Conservation (phyloP, 2,797 vertebrate genomes). For the Ambastaia sidthimunki region DNA sequence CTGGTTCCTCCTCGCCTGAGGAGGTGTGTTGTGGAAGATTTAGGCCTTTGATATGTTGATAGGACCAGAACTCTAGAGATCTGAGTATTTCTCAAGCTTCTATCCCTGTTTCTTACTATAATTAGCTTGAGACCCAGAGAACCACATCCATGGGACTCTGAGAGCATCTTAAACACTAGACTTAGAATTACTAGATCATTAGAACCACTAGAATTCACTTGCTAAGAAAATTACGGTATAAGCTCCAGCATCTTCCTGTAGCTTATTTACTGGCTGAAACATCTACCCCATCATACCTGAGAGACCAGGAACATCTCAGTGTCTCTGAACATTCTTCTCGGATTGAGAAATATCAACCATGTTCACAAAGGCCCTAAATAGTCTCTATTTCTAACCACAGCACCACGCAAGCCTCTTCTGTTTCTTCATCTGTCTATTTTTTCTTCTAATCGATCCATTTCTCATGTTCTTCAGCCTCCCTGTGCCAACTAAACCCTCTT, state of each 20-base stretch:
- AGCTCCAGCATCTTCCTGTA: constrained; percentile 39
- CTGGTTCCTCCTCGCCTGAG: constrained; percentile 9
- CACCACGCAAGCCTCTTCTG: constrained; percentile 1
- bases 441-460: constrained; percentile 41
- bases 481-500: constrained; percentile 10
- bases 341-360: constrained; percentile 33
- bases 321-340: constrained; percentile 28
- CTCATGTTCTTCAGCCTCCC: constrained; percentile 36
- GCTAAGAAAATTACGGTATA: constrained; percentile 39
- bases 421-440: constrained; percentile 12
- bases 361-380: constrained; percentile 31
- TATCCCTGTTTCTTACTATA: constrained; percentile 11
- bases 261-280: constrained; percentile 48
- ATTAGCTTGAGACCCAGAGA: constrained; percentile 23
- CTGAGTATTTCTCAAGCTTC: constrained; percentile 34
- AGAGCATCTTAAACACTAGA: constrained; percentile 42
- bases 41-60: constrained; percentile 34
- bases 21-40: constrained; percentile 12
- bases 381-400: constrained; percentile 40
- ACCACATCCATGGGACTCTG: constrained; percentile 23
- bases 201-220: too few relatives aligned
- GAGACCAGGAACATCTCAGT: constrained; percentile 4
- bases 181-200: too few relatives aligned
- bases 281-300: constrained; percentile 37
- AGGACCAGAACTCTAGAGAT: constrained; percentile 33